These are phyloP conservation scores for Lasioglossum marginatum DNA, from an alignment of 2,888 invertebrate species.

Conservation along the genomic window DNA sequence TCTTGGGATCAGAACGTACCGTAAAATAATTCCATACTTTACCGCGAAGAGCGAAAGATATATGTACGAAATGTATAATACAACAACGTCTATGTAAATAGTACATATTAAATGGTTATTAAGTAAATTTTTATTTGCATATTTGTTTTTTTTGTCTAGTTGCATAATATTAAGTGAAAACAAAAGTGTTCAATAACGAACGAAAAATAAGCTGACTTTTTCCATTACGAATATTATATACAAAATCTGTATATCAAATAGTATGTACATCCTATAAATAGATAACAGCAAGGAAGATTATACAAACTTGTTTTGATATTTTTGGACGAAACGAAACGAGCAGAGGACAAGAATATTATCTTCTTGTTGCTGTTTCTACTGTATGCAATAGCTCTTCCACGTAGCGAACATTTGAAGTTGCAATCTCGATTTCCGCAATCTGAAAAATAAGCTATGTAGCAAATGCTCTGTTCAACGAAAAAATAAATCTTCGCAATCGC, in stretches of 20 bases:
- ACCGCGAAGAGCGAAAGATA: conserved; percentile 22
- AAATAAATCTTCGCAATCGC: not conserved
- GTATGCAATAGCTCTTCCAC: conserved; percentile 87
- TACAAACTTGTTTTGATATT: not conserved
- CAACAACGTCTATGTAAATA: conserved; percentile 52
- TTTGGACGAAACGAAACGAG: not conserved
- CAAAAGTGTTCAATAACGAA: not conserved
- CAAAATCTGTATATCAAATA: conserved; percentile 32
- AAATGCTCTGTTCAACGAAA: not conserved
- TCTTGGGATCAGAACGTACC: conserved; percentile 72
- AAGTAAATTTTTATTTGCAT: conserved; percentile 13
- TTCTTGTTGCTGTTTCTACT: conserved; percentile 87
- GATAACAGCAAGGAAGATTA: not conserved
- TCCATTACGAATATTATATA: conserved; percentile 20
- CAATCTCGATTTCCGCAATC: conserved; percentile 86
- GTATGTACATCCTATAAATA: conserved; percentile 21
- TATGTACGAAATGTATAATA: conserved; percentile 66
- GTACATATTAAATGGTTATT: conserved; percentile 38
- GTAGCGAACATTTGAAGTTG: conserved; percentile 87
- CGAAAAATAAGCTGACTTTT: not conserved
- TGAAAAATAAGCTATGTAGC: conserved; percentile 74
- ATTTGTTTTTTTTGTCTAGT: not conserved
- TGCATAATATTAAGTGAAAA: not conserved
- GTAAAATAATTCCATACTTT: conserved; percentile 43
- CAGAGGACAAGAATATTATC: conserved; percentile 69